Conservation (phyloP, 2,797 vertebrate genomes). For the Chlorospingus semifuscus region DNA sequence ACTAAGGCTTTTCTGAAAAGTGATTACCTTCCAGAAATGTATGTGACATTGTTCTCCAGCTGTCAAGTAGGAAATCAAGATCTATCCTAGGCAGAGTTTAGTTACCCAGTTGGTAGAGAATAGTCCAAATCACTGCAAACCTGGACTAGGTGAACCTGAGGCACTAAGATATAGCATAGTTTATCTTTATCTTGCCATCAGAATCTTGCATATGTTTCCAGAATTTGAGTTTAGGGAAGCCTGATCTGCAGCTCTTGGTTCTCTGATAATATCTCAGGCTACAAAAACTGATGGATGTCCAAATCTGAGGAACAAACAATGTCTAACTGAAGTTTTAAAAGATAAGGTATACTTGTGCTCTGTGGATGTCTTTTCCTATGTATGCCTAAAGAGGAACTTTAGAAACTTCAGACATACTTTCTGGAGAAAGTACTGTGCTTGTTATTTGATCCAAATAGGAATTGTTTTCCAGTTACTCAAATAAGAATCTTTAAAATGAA, state of each 20-base stretch:
- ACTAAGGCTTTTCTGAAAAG: not conserved
- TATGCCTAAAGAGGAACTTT: not conserved
- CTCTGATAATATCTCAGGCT: not conserved
- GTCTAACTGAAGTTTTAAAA: not conserved
- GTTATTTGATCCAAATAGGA: not conserved
- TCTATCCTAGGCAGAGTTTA: not conserved
- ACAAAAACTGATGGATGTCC: not conserved
- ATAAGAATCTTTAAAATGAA: not conserved
- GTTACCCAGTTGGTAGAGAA: not conserved
- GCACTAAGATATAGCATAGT: not conserved
- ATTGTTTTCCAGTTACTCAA: not conserved
- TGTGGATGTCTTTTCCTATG: not conserved
- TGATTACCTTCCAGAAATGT: not conserved
- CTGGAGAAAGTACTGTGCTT: not conserved
- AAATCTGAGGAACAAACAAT: not conserved
- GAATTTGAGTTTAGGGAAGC: not conserved
- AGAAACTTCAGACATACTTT: not conserved
- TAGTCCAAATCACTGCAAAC: not conserved
- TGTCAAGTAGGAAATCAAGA: not conserved
- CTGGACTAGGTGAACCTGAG: not conserved
- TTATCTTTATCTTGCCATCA: not conserved
- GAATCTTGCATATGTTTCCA: not conserved
- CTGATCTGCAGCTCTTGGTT: not conserved
- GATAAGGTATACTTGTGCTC: not conserved
- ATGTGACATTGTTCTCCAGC: not conserved